These are phyloP conservation scores for Pelobates fuscus DNA, from an alignment of 2,113 vertebrate genomes.

Conservation along the genomic window DNA sequence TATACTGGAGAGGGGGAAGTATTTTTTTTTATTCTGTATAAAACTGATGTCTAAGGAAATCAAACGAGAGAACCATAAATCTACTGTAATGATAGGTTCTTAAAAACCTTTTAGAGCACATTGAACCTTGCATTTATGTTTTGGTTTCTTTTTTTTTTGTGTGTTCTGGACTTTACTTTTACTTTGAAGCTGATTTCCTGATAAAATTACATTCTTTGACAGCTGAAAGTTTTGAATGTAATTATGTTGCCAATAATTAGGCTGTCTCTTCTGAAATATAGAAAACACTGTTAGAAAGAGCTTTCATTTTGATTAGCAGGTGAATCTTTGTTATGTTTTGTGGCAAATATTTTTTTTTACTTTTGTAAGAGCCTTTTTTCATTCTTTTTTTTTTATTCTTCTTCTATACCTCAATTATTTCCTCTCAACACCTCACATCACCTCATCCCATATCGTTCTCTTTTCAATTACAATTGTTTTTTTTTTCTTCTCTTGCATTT, in stretches of 20 bases:
- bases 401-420: no score
- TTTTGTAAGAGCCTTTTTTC: no score
- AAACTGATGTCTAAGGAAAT: background rate
- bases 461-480: no score
- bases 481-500: no score
- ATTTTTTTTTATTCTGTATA: background rate
- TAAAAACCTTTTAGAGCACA: constrained; percentile 5
- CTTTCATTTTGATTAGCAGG: background rate
- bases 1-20: background rate
- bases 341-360: no score
- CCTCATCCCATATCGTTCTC: no score
- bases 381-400: no score
- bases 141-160: background rate
- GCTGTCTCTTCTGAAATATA: background rate
- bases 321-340: background rate
- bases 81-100: background rate
- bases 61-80: background rate
- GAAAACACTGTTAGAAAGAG: background rate
- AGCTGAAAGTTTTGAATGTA: background rate
- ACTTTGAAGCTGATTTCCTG: background rate
- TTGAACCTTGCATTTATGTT: background rate
- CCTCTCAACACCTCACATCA: no score
- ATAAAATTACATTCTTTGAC: background rate
- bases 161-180: background rate
- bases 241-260: background rate